Evolutionary conservation across 2,797 vertebrate genomes (phyloP), one percentile per base, ranked within the genome.

Genomic region (Enteromius afrohamiltoni): DNA sequence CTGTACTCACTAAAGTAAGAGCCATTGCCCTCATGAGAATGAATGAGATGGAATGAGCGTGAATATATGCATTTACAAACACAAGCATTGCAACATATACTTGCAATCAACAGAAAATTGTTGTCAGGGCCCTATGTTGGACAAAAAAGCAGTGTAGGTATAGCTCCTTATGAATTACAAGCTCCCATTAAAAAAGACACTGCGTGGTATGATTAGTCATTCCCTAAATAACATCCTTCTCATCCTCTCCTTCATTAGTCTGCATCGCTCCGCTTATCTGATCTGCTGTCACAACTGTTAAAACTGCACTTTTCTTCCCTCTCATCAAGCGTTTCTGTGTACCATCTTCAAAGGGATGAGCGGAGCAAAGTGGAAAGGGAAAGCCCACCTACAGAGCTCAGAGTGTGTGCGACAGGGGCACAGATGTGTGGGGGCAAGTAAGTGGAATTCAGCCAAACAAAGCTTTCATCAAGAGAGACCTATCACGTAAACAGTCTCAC

Each of bases 301-400:
- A 58, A 80, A 31, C 4, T 45, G 42, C 29, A 19, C 70, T 42
- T 51, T 51, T 67, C 14, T 34, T 47, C 58, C n/a, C 19, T 75
- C 31, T 74, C 42, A 74, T 82, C 71, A 82, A 67, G 45, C 31
- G 6, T 40, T 64, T 79, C 74, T 74, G 23, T 47, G 37, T 40
- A 49, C 29, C 42, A 23, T 83, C 69, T 80, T 80, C 77, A 76
- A 65, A 80, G 6, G 70, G 42, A 83, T 83, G 53, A 76, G 67
- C 40, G 51, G 75, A 47, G n/a, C 42, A 68, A 80, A 74, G 40
- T 69, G 64, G 53, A 74, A 68, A 76, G n/a, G n/a, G 71, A 64
- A 65, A 67, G 60, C 80, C 60, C 71, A 67, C 80, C 71, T 26
- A 53, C 47, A 23, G 80, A 53, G 71, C 71, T 21, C 29, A 19